phyloP scores from a whole-genome alignment of 1,140 invertebrate species.

The Brachionus paranguensis region DNA sequence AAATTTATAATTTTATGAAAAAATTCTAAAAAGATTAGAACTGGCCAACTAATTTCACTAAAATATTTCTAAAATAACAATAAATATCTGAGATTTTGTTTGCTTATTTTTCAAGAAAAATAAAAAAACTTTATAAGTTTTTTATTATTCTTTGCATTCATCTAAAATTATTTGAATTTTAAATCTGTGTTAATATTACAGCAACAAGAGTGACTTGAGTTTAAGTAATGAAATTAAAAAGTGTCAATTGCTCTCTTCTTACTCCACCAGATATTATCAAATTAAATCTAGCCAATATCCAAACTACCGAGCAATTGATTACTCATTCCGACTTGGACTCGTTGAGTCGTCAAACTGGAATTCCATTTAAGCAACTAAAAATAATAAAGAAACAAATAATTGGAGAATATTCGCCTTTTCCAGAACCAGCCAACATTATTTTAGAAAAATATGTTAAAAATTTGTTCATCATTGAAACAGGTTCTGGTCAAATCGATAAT shows the following conservation, averaged over 20 bases:
- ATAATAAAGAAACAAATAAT: conserved; percentile 31
- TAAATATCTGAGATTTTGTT: no score
- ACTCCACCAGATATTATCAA: neutral
- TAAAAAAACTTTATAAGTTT: neutral
- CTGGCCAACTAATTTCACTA: no score
- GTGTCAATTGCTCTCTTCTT: conserved; percentile 7
- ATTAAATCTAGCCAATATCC: conserved; percentile 28
- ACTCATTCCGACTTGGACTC: conserved; percentile 8
- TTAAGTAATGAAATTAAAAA: conserved; percentile 28
- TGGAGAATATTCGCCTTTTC: conserved; percentile 37
- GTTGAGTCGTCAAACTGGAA: neutral
- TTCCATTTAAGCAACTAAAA: conserved; percentile 6
- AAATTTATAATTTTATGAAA: no score
- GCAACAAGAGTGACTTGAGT: neutral
- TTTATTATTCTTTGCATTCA: neutral
- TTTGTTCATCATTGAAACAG: conserved; percentile 30
- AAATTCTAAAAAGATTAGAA: no score
- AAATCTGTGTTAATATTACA: neutral
- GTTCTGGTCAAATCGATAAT: neutral
- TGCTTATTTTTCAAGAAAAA: no score
- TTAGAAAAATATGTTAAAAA: conserved; percentile 28
- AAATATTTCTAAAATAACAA: no score
- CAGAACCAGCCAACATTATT: conserved; percentile 7
- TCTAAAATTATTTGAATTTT: neutral
- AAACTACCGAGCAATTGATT: conserved; percentile 31